A percentile compares a stretch with the other conserved stretches of the same genome.
phyloP scores from a whole-genome alignment of 2,797 vertebrate genomes.

The Lophius americanus region DNA sequence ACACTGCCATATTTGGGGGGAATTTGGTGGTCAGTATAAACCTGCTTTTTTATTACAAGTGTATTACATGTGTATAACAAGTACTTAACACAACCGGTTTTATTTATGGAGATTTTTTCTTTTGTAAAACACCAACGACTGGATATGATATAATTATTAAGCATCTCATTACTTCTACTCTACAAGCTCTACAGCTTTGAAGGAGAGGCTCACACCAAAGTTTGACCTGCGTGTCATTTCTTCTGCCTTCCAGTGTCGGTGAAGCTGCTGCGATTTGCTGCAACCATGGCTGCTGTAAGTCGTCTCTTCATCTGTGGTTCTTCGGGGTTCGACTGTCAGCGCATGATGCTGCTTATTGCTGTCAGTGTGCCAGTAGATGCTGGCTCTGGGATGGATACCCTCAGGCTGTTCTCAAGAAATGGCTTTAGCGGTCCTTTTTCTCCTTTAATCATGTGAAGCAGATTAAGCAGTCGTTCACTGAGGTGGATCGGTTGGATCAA shows the following conservation, averaged over 20 bases:
- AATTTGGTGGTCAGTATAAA: too few relatives aligned
- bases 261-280: constrained; percentile 60
- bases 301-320: constrained; percentile 1
- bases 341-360: constrained; percentile 34
- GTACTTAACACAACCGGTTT: neutral
- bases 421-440: constrained; percentile 42
- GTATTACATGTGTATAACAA: too few relatives aligned
- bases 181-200: neutral
- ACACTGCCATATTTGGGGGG: too few relatives aligned
- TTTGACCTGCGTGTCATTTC: constrained; percentile 22
- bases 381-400: constrained; percentile 35
- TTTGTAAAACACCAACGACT: neutral
- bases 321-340: constrained; percentile 21
- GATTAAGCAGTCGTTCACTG: constrained; percentile 49
- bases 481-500: constrained; percentile 38
- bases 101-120: neutral
- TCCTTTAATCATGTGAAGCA: constrained; percentile 64
- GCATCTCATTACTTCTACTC: neutral
- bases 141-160: neutral
- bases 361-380: constrained; percentile 46
- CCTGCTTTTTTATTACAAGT: too few relatives aligned
- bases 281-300: constrained; percentile 85
- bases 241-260: constrained; percentile 47
- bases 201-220: neutral
- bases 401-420: constrained; percentile 60